Evolutionary conservation across 2,113 vertebrate genomes (phyloP).

Genomic region (Psittacus erithacus): DNA sequence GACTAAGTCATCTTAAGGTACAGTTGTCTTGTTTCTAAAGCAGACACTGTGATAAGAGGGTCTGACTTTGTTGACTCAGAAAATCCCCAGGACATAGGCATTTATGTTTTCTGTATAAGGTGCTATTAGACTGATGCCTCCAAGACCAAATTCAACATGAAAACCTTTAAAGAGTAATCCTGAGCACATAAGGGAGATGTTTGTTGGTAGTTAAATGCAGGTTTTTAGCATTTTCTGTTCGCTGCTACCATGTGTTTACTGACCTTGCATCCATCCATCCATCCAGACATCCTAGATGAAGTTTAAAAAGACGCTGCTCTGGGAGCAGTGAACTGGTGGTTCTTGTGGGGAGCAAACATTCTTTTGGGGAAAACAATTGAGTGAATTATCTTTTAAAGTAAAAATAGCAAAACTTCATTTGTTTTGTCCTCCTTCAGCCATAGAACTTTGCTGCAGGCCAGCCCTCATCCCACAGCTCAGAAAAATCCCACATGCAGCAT

Average conservation of each 20-base stretch:
- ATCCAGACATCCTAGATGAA: background rate
- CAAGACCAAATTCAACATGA: background rate
- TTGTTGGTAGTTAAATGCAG: background rate
- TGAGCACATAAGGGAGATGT: background rate
- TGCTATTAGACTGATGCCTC: background rate
- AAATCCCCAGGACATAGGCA: background rate
- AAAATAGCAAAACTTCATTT: constrained; percentile 40
- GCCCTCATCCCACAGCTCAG: constrained; percentile 42
- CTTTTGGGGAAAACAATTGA: constrained; percentile 1
- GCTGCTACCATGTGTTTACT: background rate
- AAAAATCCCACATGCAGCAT: constrained; percentile 27
- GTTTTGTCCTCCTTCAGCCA: background rate
- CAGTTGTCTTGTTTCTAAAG: background rate
- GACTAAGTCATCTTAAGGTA: background rate
- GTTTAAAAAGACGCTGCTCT: background rate
- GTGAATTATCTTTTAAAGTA: background rate
- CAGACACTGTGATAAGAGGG: background rate
- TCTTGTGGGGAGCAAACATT: background rate
- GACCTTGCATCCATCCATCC: background rate
- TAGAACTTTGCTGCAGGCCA: background rate
- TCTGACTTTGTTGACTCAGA: background rate
- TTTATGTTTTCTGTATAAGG: background rate
- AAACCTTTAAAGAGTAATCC: background rate
- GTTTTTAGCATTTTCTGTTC: background rate
- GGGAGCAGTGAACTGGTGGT: background rate